phyloP scores from a whole-genome alignment of 2,888 invertebrate species.

The Drosophila siamana region DNA sequence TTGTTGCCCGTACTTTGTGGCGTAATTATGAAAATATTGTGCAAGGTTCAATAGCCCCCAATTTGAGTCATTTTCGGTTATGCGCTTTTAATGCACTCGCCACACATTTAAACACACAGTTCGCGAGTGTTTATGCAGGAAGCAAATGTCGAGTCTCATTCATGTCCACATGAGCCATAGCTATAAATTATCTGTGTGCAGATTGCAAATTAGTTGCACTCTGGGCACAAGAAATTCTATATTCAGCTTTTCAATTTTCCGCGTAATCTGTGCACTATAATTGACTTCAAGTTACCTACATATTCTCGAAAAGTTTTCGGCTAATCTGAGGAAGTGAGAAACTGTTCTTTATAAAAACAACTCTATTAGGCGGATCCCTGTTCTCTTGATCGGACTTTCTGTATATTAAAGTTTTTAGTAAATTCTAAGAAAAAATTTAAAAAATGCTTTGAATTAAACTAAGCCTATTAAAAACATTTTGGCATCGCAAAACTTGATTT shows the following conservation, averaged over 20 bases:
- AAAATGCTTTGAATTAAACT: too few species aligned
- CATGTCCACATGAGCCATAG: background rate
- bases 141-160: conserved; percentile 36
- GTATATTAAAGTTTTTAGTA: too few species aligned
- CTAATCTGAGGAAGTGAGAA: too few species aligned
- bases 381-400: too few species aligned
- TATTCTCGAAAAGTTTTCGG: background rate
- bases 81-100: conserved; percentile 38
- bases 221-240: background rate
- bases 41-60: conserved; percentile 76
- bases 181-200: background rate
- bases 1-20: conserved; percentile 43
- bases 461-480: too few species aligned
- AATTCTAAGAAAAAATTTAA: too few species aligned
- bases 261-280: background rate
- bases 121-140: conserved; percentile 27
- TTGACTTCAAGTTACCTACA: background rate
- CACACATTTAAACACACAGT: conserved; percentile 10
- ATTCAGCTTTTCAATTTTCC: background rate
- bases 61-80: conserved; percentile 57
- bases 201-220: background rate
- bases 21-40: conserved; percentile 79
- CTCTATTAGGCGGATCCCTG: too few species aligned
- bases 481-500: too few species aligned
- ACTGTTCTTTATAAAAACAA: too few species aligned